Conservation (phyloP, 2,888 invertebrate genomes). For the Lasioglossum marginatum region DNA sequence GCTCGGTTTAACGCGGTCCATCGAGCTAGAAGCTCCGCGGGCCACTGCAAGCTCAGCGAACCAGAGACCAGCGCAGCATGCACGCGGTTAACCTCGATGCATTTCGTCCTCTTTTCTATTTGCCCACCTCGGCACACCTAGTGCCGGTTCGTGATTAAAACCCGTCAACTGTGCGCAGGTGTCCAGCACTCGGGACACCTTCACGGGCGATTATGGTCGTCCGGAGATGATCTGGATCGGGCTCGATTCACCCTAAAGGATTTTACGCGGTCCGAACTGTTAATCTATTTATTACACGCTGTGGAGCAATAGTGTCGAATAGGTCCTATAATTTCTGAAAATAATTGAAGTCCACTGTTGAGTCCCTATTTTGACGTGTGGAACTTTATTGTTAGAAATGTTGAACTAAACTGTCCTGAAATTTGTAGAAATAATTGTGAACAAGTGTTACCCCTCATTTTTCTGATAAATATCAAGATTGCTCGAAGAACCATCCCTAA, state of each 20-base stretch:
- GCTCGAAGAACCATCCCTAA: background rate
- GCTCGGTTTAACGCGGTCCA: constrained; percentile 74
- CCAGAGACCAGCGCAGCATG: constrained; percentile 44
- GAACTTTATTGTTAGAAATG: no score
- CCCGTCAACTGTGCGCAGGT: background rate
- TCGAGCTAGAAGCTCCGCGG: constrained; percentile 69
- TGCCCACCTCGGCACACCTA: background rate
- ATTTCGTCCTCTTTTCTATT: constrained; percentile 36
- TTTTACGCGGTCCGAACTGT: background rate
- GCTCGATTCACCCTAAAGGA: background rate
- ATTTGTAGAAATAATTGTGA: no score
- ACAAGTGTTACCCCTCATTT: no score
- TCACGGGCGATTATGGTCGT: background rate
- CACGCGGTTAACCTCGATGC: constrained; percentile 48
- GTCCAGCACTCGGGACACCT: background rate
- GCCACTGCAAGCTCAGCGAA: constrained; percentile 65
- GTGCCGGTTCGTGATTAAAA: constrained; percentile 26
- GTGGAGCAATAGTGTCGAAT: background rate
- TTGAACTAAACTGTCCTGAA: no score
- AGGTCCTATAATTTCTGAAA: no score
- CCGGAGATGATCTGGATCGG: background rate
- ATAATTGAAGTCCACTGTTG: no score
- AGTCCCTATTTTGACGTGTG: no score
- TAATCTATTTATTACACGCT: background rate
- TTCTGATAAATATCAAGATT: no score